Base-by-base conservation (phyloP, 2,888 invertebrate genomes). In the Mamestra brassicae region DNA sequence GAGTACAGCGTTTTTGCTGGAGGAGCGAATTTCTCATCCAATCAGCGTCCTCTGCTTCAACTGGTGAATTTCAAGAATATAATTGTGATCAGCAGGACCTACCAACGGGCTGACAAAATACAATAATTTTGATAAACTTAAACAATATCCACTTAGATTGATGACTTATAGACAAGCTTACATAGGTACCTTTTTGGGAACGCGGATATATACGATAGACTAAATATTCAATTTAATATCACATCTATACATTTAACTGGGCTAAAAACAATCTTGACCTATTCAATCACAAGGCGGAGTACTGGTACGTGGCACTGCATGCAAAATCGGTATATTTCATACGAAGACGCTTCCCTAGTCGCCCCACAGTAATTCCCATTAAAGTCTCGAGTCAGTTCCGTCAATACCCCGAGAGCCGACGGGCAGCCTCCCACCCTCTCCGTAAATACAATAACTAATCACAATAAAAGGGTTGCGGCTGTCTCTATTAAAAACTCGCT, bases 381-480 rank as follows among this genome's bases (percentile, higher is more conserved):
- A 92, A 89, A 85, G 85, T 74, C 76, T 85, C 69, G 66, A 84
- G 75, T 75, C 76, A 72, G 87, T 87, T 81, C 80, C 78, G 87
- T 87, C 87, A 82, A 87, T 87, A 88, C 63, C 73, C 73, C 74
- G 4, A 60, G 38, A 38, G 38, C 15, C 17, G 36, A 1, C 62
- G 78, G 86, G 76, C 83, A 84, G 36, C 71, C 60, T 38, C 89
- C 93, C 47, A 45, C 70, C 36, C 55, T 55, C 36, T 62, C 10
- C 83, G 86, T 90, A 95, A 95, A 95, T 93, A 95, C 94, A 95
- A 96, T 96, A 95, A 95, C 95, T 96, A 96, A 96, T 96, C 95
- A 94, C 92, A 94, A 95, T 95, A 95, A 96, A 96, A 96, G 96
- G 96, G 96, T 96, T 96, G 96, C 90, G 92, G 94, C 90, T 87